Evolutionary conservation across 1,140 invertebrate genomes (phyloP).

Genomic region (Diuraphis noxia): DNA sequence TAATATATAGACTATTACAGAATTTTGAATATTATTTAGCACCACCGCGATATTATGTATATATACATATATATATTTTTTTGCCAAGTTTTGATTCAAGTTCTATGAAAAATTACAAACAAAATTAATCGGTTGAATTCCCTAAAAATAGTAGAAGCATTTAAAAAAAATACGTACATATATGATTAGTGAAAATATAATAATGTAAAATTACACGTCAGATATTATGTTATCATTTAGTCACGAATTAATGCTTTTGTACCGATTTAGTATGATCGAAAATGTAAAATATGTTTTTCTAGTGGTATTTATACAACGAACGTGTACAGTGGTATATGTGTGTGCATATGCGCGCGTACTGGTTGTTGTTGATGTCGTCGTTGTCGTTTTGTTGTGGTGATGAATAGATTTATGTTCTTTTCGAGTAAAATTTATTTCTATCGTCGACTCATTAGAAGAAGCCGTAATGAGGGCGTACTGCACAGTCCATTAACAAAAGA

Average conservation of each 20-base stretch:
- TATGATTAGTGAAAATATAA: not conserved
- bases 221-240: too few relatives aligned
- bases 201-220: not conserved
- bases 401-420: slow-evolving; percentile 29
- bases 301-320: not conserved
- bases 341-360: not conserved
- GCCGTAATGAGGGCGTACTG: slow-evolving; percentile 21
- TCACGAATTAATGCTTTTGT: not conserved
- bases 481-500: slow-evolving; percentile 5
- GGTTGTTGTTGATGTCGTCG: not conserved
- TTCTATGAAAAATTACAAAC: too few relatives aligned
- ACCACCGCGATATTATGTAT: too few relatives aligned
- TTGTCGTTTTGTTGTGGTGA: not conserved
- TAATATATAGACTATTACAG: not conserved
- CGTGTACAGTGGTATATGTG: not conserved
- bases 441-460: slow-evolving; percentile 25
- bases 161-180: too few relatives aligned
- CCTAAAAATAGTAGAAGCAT: too few relatives aligned
- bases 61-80: too few relatives aligned
- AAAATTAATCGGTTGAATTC: too few relatives aligned
- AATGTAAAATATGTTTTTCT: not conserved
- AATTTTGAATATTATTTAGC: not conserved
- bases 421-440: slow-evolving; percentile 18
- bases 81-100: too few relatives aligned
- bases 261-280: not conserved